Evolutionary conservation across 92 coral and sea anemone genomes (phyloP), one percentile per base, ranked within the genome.

Genomic region (Parazoanthus atlanticus): DNA sequence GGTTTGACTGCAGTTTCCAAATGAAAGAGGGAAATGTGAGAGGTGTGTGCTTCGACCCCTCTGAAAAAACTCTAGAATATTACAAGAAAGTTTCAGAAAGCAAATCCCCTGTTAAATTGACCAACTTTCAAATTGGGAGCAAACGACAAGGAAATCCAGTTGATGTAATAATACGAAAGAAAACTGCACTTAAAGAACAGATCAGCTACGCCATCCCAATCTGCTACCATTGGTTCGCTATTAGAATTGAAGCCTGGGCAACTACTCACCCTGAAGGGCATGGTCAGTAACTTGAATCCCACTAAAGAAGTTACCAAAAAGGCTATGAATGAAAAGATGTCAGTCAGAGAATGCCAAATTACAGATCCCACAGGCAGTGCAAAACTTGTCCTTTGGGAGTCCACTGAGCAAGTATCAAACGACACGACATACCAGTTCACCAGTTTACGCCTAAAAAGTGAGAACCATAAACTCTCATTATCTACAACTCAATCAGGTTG

Each of bases 31-130:
- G 85, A 46, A 85, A 28, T 79, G 86, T 77, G 33, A 84, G 92
- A 77, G 88, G 89, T n/a, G 91, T 89, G 33, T 70, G 91, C 86
- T 89, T 89, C 72, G n/a, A n/a, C n/a, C n/a, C n/a, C n/a, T n/a
- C 84, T 23, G 71, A 72, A 40, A 84, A 69, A 54, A 82, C 85
- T n/a, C 69, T 54, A 33, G 87, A 76, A 77, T 76, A 90, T 21
- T 86, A 21, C 36, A 73, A 52, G 16, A 74, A 90, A 52, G 82
- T 74, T 80, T 82, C 90, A 52, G 81, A 80, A 64, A 54, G 61
- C 23, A 90, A 86, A 80, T 90, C 92, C 28, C 93, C 90, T 6
- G 89, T 90, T 25, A 85, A 90, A 47, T 19, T 87, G 17, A 86
- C 67, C 64, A 81, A 90, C 86, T 86, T 82, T 66, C 81, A 87